Percentiles rank a stretch among this genome's conserved stretches.
Conservation (phyloP, 2,888 invertebrate species). For the Druceiella hillmani region DNA sequence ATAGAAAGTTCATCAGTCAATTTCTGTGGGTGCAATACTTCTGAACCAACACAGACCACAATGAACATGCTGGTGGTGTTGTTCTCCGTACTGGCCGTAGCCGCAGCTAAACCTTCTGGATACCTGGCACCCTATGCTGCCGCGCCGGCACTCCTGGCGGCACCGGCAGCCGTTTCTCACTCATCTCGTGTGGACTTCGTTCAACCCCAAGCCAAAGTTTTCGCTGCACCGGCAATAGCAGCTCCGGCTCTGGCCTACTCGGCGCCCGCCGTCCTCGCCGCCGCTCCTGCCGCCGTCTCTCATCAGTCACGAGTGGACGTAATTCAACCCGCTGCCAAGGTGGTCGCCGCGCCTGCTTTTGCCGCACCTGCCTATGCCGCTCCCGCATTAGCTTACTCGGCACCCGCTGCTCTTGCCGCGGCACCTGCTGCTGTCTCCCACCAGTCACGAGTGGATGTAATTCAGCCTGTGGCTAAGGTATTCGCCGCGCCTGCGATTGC, state of each 20-base stretch:
- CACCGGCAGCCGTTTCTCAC: slow-evolving; percentile 28
- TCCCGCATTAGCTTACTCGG: slow-evolving; percentile 31
- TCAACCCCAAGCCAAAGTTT: slow-evolving; percentile 25
- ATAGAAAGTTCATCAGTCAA: slow-evolving; percentile 27
- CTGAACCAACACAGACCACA: slow-evolving; percentile 52
- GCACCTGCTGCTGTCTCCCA: slow-evolving; percentile 28
- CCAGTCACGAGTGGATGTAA: slow-evolving; percentile 36
- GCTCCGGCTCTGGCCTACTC: slow-evolving; percentile 29
- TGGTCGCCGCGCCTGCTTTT: slow-evolving; percentile 30
- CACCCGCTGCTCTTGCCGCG: slow-evolving; percentile 31
- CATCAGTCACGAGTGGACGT: slow-evolving; percentile 28
- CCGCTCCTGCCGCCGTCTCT: slow-evolving; percentile 27
- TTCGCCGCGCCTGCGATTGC: slow-evolving; percentile 29
- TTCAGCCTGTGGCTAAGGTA: slow-evolving; percentile 37
- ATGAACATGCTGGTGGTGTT: slow-evolving; percentile 60
- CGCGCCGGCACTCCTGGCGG: slow-evolving; percentile 26
- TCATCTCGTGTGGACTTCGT: slow-evolving; percentile 33
- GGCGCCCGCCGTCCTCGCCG: slow-evolving; percentile 29
- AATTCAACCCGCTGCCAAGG: slow-evolving; percentile 24
- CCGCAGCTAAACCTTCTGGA: slow-evolving; percentile 32
- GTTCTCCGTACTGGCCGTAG: slow-evolving; percentile 53
- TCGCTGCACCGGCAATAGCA: slow-evolving; percentile 25
- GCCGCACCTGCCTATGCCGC: slow-evolving; percentile 32
- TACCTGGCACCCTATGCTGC: slow-evolving; percentile 16
- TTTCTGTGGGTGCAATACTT: slow-evolving; percentile 22